Evolutionary conservation across 2,888 invertebrate genomes (phyloP), one percentile per base, ranked within the genome.

Genomic region (Galerucella calmariensis): DNA sequence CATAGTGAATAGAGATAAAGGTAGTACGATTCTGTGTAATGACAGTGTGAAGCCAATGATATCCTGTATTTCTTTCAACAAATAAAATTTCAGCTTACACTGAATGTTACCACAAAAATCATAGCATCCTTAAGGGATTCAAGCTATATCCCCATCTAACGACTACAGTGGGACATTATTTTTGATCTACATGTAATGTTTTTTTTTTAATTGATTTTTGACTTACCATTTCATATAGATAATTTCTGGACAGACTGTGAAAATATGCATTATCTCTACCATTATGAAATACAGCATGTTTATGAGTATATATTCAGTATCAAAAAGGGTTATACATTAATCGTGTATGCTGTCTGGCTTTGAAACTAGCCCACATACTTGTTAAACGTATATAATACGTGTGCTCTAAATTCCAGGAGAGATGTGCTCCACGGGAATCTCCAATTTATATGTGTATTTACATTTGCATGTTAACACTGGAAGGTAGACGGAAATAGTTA

Each of bases 401-500:
- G 44, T 67, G n/a, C 56, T 67, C n/a, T 56, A 67, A 67, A 56
- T 35, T 56, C 53, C 63, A 66, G 27, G 16, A 35, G 67, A 67
- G 67, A 53, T 67, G 56, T 11, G 53, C 56, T 67, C 41, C 35
- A 56, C 67, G 53, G 20, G 58, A 56, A 27, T 67, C 67, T 67
- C 53, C 56, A 67, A 67, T 67, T 67, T 67, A 67, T 67, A 56
- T 65, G 53, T 56, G 67, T 67, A 56, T 53, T 67, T 67, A 67
- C 67, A 67, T 67, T 67, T 67, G 67, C 67, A 67, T 67, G 56
- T 56, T 67, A 67, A 67, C 53, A 67, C 27, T 53, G 44, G 41
- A 67, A 66, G 67, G 67, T 67, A 67, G 44, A 56, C 20, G n/a
- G 56, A 67, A 67, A 56, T 67, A 67, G 53, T 67, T 53, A 67